These are phyloP conservation scores for Phaenicophaeus curvirostris DNA, from an alignment of 2,797 vertebrate species.

Conservation along the genomic window DNA sequence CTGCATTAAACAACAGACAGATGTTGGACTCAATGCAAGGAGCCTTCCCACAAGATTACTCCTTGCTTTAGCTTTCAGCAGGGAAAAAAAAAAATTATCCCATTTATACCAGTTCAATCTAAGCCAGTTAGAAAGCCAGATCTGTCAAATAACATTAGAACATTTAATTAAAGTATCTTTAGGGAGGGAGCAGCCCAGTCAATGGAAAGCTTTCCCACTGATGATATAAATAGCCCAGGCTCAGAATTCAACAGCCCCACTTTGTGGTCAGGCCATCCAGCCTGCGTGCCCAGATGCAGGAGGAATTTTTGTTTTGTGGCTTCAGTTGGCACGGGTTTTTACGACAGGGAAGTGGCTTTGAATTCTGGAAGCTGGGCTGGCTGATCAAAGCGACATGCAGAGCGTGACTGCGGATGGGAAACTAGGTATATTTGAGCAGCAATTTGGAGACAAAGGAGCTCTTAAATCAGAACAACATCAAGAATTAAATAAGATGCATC, in stretches of 20 bases:
- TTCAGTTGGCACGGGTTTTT: background rate
- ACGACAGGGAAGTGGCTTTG: background rate
- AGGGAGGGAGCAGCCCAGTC: background rate
- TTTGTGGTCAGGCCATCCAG: background rate
- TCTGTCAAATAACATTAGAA: background rate
- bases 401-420: background rate
- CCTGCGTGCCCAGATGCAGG: background rate
- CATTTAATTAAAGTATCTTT: slow-evolving; percentile 24
- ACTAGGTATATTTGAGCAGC: background rate
- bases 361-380: background rate
- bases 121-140: background rate
- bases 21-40: background rate
- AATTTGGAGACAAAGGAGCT: background rate
- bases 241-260: background rate
- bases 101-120: background rate
- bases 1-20: background rate
- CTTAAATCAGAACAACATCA: background rate
- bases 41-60: background rate
- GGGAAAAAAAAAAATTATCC: too few species aligned
- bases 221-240: slow-evolving; percentile 20
- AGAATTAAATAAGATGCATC: background rate
- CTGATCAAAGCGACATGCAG: background rate
- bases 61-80: background rate
- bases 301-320: background rate
- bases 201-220: slow-evolving; percentile 8